These are phyloP conservation scores for Trichacis sp. DNA, from an alignment of 2,888 invertebrate genomes.

Conservation along the genomic window DNA sequence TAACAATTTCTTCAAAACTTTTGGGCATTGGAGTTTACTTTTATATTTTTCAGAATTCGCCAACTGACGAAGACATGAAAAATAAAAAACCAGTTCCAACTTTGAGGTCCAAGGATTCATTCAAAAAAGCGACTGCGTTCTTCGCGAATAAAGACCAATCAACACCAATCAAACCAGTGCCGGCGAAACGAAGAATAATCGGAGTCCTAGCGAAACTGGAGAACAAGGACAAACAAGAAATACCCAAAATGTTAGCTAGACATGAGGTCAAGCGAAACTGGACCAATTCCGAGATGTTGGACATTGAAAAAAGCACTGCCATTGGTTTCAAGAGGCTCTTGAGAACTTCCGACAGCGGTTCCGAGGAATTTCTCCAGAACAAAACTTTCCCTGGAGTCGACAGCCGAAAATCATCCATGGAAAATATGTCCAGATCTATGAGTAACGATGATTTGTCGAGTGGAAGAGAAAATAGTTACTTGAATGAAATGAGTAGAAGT, in stretches of 20 bases:
- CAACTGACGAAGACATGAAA: slow-evolving; percentile 4
- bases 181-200: slow-evolving; percentile 25
- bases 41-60: background rate
- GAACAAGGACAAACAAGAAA: slow-evolving; percentile 1
- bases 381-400: slow-evolving; percentile 45
- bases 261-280: slow-evolving; percentile 27
- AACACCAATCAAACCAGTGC: slow-evolving; percentile 18
- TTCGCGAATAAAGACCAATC: background rate
- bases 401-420: slow-evolving; percentile 24
- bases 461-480: slow-evolving; percentile 9
- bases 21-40: too few species aligned
- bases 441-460: slow-evolving; percentile 36
- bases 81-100: slow-evolving; percentile 43
- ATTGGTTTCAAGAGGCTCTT: slow-evolving; percentile 55
- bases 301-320: slow-evolving; percentile 56
- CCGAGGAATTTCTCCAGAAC: slow-evolving; percentile 56
- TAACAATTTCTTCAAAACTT: too few species aligned
- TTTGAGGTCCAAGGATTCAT: slow-evolving; percentile 48
- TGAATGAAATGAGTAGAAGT: slow-evolving; percentile 41
- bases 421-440: slow-evolving; percentile 32
- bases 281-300: slow-evolving; percentile 38
- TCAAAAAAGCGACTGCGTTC: slow-evolving; percentile 27
- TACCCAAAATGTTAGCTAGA: slow-evolving; percentile 3
- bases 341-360: slow-evolving; percentile 57
- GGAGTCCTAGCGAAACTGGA: slow-evolving; percentile 1